Base-by-base conservation (phyloP, 2,113 vertebrate genomes). In the Vidua chalybeata region DNA sequence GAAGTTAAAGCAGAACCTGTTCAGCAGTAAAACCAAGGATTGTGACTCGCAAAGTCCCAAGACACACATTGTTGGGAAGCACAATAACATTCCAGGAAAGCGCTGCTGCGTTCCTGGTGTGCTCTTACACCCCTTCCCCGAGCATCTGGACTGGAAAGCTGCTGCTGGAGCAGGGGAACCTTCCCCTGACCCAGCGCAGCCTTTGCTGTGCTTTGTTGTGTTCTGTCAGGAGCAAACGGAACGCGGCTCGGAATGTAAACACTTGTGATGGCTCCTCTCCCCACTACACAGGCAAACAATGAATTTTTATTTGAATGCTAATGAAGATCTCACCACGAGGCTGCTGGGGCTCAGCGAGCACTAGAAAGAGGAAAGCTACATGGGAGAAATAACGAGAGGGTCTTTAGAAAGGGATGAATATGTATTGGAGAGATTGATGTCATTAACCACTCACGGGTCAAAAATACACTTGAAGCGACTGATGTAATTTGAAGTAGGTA, bases 261-360 rank as follows among this genome's bases (percentile, higher is more conserved):
- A 89, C 89, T 96, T 84, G 61, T 81, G 89, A 45, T 77, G 93
- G 91, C 87, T 91, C 76, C 24, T 84, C 89, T 93, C 93, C 86
- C 56, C 45, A 2, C 93, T 55, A 24, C 67, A 9, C 74, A n/a
- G 75, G 86, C 93, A 89, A 90, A 88, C 80, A 77, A 90, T 89
- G 93, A 73, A 88, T 84, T 92, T 94, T 81, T 88, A 87, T 97
- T 91, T 24, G 89, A 75, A 95, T 96, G 96, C 93, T 94, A 94
- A 95, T 96, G 93, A 94, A 94, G 68, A 94, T 77, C 89, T 97
- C 73, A 9, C 86, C 75, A 51, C 11, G 23, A 62, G 74, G 92
- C 79, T 94, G 88, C 83, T 30, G 37, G 83, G 72, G 81, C 95
- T 93, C 86, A 11, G 68, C 83, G 71, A 89, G 77, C 73, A 27